Evolutionary conservation across 2,888 invertebrate species (phyloP).

Genomic region (Dasysyrphus tricinctus): DNA sequence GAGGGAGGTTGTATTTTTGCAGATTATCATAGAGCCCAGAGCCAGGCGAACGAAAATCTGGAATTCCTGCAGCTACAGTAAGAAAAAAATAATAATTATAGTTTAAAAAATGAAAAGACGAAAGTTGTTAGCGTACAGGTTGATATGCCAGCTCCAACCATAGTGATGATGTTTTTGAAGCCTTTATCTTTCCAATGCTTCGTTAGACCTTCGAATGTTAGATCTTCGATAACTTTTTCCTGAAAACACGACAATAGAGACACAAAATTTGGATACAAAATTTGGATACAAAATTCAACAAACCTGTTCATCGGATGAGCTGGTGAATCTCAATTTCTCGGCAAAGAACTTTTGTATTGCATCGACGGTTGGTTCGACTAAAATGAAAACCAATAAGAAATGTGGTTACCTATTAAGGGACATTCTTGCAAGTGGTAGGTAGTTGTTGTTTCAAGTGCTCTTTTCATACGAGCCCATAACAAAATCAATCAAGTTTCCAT

Average conservation of each 20-base stretch:
- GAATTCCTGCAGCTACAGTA: constrained; percentile 90
- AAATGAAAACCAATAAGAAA: neutral
- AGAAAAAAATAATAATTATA: neutral
- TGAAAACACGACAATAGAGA: constrained; percentile 17
- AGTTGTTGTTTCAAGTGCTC: constrained; percentile 20
- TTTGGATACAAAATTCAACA: neutral
- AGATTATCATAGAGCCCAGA: constrained; percentile 96
- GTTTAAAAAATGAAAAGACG: neutral
- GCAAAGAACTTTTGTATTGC: constrained; percentile 87
- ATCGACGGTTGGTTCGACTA: constrained; percentile 85
- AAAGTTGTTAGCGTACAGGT: constrained; percentile 89
- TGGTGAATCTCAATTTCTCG: constrained; percentile 86
- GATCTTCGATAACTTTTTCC: constrained; percentile 87
- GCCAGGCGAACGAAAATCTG: constrained; percentile 97
- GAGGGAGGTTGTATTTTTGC: constrained; percentile 94
- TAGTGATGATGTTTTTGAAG: constrained; percentile 94
- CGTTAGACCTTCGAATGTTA: constrained; percentile 90
- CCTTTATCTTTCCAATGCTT: constrained; percentile 90
- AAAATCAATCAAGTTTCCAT: constrained; percentile 38
- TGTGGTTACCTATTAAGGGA: neutral
- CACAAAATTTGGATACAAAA: neutral
- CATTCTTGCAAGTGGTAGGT: neutral
- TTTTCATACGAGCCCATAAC: neutral
- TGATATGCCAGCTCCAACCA: constrained; percentile 98
- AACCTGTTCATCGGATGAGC: constrained; percentile 74